Base-by-base conservation (phyloP, 2,888 invertebrate genomes). In the Drosophila histrio region DNA sequence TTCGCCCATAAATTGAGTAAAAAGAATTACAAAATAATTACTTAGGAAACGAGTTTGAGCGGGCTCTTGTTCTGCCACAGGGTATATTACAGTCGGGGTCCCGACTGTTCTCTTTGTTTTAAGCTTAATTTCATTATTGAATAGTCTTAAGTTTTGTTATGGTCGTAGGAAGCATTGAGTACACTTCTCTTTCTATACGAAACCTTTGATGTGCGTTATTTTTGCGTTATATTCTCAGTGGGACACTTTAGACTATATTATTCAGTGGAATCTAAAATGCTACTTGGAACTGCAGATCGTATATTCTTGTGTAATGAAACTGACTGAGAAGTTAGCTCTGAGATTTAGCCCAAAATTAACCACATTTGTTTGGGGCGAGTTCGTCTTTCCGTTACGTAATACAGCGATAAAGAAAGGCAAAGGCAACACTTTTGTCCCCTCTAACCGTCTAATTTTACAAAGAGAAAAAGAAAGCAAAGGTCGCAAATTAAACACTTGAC, bases 401-500 rank as follows among this genome's bases (percentile, higher is more conserved):
- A 32, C 41, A 49, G 41, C 21, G 43, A 36, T 46, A 24, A 52
- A 52, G 17, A 38, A 50, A 26, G 38, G 52, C 36, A 58, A 30
- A 32, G 19, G 7, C 11, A 8, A 2, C 21, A n/a, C n/a, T n/a
- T n/a, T 21, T 6, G 11, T 3, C 15, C 8, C 26, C 11, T 11
- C 11, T 11, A 13, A 9, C 9, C 19, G 5, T 11, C 22, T 11
- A 50, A 26, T 15, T 50, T 15, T 17, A 3, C 39, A 30, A 38
- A 26, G n/a, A 21, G 39, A 9, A 26, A 13, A 52, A 41, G 52
- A 36, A 56, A 43, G 67, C 77, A 63, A 72, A 72, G 76, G 72
- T 66, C 61, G 24, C 73, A 66, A 62, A 70, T 73, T 66, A 75
- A 73, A 61, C 75, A 70, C 61, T 75, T 61, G 71, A 58, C 75